Evolutionary conservation across 2,888 invertebrate species (phyloP).

Genomic region (Micoletzkya japonica): DNA sequence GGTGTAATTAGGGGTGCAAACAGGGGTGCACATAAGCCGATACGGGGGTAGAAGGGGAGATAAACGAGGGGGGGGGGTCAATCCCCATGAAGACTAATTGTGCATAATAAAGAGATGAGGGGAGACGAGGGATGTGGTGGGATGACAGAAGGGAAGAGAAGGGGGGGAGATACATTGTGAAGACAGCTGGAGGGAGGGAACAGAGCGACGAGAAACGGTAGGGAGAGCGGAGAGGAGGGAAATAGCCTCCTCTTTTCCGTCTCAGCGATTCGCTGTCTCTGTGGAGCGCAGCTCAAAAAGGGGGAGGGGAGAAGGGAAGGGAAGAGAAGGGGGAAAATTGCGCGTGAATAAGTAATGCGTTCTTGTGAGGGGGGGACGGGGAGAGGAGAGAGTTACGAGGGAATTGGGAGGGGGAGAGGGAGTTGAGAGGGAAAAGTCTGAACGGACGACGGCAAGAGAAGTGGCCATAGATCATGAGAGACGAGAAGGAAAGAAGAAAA

Average conservation of each 20-base stretch:
- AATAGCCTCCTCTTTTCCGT: too few species aligned
- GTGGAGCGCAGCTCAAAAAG: not conserved
- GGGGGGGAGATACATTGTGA: not conserved
- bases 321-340: constrained; percentile 8
- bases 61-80: too few species aligned
- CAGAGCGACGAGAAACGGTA: not conserved
- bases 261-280: not conserved
- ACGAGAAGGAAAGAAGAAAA: not conserved
- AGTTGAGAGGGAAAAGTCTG: constrained; percentile 7
- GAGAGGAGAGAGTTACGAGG: not conserved
- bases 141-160: not conserved
- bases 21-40: too few species aligned
- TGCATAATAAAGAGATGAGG: not conserved
- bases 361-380: constrained; percentile 1
- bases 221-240: not conserved
- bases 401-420: not conserved
- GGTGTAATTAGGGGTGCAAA: too few species aligned
- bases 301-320: not conserved
- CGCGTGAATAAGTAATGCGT: constrained; percentile 23
- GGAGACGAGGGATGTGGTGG: not conserved
- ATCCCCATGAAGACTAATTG: too few species aligned
- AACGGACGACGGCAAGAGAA: not conserved
- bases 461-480: not conserved
- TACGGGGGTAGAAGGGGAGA: too few species aligned
- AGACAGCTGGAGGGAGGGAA: too few species aligned